phyloP scores from a whole-genome alignment of 1,140 invertebrate genomes.

The Drosophila bocki region DNA sequence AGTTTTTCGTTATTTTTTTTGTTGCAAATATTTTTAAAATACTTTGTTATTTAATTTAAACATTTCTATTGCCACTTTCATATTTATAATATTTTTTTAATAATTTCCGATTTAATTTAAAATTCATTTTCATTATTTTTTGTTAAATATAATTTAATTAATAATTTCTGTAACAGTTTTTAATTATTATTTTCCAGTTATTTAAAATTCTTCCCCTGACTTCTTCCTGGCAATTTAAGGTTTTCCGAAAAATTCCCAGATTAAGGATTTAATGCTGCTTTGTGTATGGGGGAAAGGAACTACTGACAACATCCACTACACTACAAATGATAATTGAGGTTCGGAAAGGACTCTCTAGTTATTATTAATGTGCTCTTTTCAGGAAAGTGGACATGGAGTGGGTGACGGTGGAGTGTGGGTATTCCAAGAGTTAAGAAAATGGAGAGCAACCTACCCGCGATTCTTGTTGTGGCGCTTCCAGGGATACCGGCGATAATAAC shows the following conservation, averaged over 20 bases:
- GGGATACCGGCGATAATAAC: constrained; percentile 87
- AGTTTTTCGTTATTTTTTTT: too few relatives aligned
- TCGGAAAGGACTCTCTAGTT: constrained; percentile 1
- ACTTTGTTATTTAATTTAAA: too few relatives aligned
- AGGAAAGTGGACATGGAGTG: background rate
- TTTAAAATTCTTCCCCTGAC: background rate
- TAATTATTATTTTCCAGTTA: background rate
- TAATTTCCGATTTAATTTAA: too few relatives aligned
- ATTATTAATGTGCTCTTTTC: constrained; percentile 12
- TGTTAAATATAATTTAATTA: too few relatives aligned
- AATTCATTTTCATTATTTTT: too few relatives aligned
- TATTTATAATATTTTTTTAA: too few relatives aligned
- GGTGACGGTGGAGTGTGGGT: background rate
- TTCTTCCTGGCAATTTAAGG: constrained; percentile 10
- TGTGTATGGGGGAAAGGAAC: background rate
- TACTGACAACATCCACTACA: constrained; percentile 44
- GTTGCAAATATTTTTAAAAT: too few relatives aligned
- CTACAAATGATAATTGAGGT: constrained; percentile 59
- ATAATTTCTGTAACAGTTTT: too few relatives aligned
- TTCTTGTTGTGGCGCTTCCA: constrained; percentile 87
- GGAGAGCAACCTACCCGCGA: constrained; percentile 63
- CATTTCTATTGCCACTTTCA: too few relatives aligned
- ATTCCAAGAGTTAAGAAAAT: background rate
- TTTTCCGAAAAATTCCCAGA: constrained; percentile 6
- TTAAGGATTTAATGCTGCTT: background rate